Evolutionary conservation across 2,888 invertebrate species (phyloP).

Genomic region (Sussaba pulchella): DNA sequence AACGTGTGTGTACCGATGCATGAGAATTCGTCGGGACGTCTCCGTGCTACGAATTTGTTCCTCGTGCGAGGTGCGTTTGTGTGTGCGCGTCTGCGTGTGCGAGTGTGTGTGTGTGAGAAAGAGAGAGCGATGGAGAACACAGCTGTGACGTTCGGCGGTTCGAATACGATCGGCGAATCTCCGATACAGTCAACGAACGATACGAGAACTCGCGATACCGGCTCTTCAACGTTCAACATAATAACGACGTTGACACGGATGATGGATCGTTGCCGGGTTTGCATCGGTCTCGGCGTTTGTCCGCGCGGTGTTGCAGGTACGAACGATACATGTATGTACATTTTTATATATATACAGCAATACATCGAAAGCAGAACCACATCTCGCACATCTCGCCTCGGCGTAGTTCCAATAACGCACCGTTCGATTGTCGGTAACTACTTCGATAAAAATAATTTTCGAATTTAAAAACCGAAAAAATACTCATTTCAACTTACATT

Average conservation of each 20-base stretch:
- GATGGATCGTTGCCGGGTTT: conserved; percentile 79
- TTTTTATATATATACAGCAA: too few relatives aligned
- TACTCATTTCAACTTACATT: too few relatives aligned
- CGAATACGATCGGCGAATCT: conserved; percentile 20
- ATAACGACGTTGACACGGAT: conserved; percentile 81
- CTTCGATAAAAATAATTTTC: not conserved
- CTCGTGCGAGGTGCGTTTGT: not conserved
- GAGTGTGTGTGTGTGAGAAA: not conserved
- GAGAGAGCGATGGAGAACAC: conserved; percentile 13
- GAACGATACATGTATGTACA: conserved; percentile 50
- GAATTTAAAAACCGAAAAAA: too few relatives aligned
- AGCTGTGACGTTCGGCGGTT: not conserved
- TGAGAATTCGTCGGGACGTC: not conserved
- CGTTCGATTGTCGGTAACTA: not conserved
- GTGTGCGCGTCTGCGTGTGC: too few relatives aligned
- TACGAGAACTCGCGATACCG: conserved; percentile 53
- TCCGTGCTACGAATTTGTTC: not conserved
- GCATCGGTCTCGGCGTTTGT: conserved; percentile 70
- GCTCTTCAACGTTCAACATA: conserved; percentile 65
- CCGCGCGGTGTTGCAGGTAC: conserved; percentile 70
- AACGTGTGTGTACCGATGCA: conserved; percentile 11
- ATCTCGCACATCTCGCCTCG: conserved; percentile 32
- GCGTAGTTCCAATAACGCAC: conserved; percentile 6
- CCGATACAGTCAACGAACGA: conserved; percentile 48
- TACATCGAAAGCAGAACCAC: too few relatives aligned